Evolutionary conservation across 2,888 invertebrate genomes (phyloP), one percentile per base, ranked within the genome.

Genomic region (Colostygia pectinataria): DNA sequence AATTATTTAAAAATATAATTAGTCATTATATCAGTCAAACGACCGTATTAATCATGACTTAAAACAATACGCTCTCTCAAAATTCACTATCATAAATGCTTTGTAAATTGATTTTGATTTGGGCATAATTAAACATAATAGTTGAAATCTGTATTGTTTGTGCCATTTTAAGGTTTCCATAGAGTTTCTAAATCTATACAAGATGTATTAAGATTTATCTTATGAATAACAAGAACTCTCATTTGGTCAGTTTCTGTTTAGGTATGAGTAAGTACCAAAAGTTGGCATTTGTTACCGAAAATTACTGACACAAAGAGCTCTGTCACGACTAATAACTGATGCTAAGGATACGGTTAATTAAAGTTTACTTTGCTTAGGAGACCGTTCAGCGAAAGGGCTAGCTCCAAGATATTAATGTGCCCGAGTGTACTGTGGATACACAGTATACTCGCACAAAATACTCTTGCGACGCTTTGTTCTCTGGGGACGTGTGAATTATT

Each of bases 401-500:
- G 33, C 31, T 31, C 18, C 41, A 27, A 37, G 40, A 45, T 45
- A 51, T 51, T 51, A 40, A 51, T 51, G 45, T 36, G 27, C 50
- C 25, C 31, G 15, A 41, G 27, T 40, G 42, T 46, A 52, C 41
- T 33, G n/a, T n/a, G n/a, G n/a, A n/a, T n/a, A 15, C 15, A 3
- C 20, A 24, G 37, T 62, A 60, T 59, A 44, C 39, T 56, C 56
- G 58, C 54, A 61, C 67, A 63, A 68, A 66, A 59, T 63, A 52
- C 62, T 63, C 68, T 55, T 57, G 54, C 29, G 45, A 53, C 63
- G 69, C 72, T 73, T 75, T 71, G 74, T 77, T 70, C 74, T 58
- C 62, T 15, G 41, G 62, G 62, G 68, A 69, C 58, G 58, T 65
- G 63, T 77, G 69, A 77, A 77, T 77, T 68, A 77, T 77, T 77